Evolutionary conservation across 1,140 invertebrate genomes (phyloP), one percentile per base, ranked within the genome.

Genomic region (Leptinotarsa defecta): DNA sequence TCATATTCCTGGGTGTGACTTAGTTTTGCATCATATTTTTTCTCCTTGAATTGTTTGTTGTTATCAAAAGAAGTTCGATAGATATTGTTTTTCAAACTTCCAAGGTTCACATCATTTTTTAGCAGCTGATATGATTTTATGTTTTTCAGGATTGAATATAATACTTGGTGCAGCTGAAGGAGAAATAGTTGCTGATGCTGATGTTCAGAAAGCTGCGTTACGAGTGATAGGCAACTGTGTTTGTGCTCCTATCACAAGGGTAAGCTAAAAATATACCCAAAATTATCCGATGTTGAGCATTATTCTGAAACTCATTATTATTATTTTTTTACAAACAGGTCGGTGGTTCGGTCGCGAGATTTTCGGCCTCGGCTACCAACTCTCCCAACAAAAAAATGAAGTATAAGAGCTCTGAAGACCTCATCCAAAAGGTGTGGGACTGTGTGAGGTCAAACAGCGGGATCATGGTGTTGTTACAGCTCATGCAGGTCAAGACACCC

Each of bases 361-460:
- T 91, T 82, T 92, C 89, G 48, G 81, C 84, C 4, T 76, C 74
- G 19, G 34, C 71, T 68, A 89, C 86, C 19, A 90, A 89, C 57
- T 92, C 92, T 0, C 89, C 90, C 1, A 93, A 91, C 79, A 95
- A 94, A 83, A 94, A 92, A 82, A 89, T 91, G 0, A 91, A 90
- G 61, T 86, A 91, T 34, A 91, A 92, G 76, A 92, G 90, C 71
- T 93, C 92, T 74, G 95, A 97, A 85, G 95, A 97, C 81, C 87
- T 97, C 3, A 92, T 97, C 73, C 92, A 93, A 83, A 95, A 94
- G 84, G 91, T 98, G 48, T 98, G 96, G 96, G 95, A 97, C 85
- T 94, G 93, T 78, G 92, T 98, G 3, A 88, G 97, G 76, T 92
- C 92, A 2, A 98, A 97, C 86, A 98, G 98, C 87, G 96, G 96